Evolutionary conservation across 2,113 vertebrate species (phyloP), one percentile per base, ranked within the genome.

Genomic region (Pachypanchax playfairii): DNA sequence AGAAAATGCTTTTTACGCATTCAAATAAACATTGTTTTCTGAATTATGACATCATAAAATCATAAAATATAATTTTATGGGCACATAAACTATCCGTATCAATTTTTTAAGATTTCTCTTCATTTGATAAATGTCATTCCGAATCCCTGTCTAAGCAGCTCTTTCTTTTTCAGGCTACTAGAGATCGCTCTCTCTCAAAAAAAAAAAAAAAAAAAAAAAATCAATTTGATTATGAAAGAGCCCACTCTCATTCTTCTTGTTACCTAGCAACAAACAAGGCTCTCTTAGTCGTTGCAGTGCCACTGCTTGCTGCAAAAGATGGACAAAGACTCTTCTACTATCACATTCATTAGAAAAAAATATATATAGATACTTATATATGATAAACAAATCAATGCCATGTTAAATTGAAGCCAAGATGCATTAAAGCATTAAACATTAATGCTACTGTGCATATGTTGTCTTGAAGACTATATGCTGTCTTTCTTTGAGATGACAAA

Each of bases 261-360:
- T 93, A 92, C 93, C 92, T 93, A 94, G 91, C 90, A 95, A 93
- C 91, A 92, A 90, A 91, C 87, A 88, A 87, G 91, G 80, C 82
- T 86, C 71, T 86, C 86, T 90, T 88, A 85, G 85, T 90, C 89
- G 90, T 88, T 90, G 86, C 87, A 76, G 82, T 85, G 86, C 78
- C 71, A 75, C 62, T 53, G 79, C 73, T 72, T 80, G 78, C 80
- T 84, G 85, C 67, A 56, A 62, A 81, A 67, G 76, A 74, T 65
- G 69, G 70, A 84, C 74, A 77, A 82, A 83, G 68, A 56, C 65
- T 73, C 54, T 60, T 83, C 53, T 58, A 56, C 78, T 80, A 75
- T 82, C 63, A 56, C 61, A 72, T 62, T 43, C 20, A 14, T 13
- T 10, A 7, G 2, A 36, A 36, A 8, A 51, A 36, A 44, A 26